Conservation (phyloP, 2,113 vertebrate species). For the Edolisoma coerulescens region DNA sequence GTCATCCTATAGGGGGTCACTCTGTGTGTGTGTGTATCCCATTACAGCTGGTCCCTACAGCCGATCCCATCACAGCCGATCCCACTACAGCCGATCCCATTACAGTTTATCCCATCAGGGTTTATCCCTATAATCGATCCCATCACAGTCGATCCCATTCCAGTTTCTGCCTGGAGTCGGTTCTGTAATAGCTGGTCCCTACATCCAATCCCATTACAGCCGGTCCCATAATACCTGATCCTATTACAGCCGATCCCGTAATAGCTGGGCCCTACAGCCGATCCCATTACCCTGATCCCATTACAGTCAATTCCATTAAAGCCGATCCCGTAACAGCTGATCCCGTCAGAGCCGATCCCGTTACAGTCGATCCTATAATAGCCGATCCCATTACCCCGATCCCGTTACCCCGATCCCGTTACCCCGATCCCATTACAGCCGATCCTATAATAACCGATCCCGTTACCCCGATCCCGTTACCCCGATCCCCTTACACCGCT, state of each 20-base stretch:
- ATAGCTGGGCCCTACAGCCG: no score
- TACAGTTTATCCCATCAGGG: no score
- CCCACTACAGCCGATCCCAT: no score
- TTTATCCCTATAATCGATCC: no score
- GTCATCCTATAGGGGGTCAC: no score
- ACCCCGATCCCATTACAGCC: accelerated
- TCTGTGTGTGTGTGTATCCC: no score
- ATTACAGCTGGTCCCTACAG: background rate
- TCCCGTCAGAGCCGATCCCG: background rate
- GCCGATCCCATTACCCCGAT: accelerated
- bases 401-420: accelerated
- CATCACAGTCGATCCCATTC: background rate
- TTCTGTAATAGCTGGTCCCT: background rate
- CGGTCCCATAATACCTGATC: background rate
- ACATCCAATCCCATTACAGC: background rate
- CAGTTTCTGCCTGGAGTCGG: background rate
- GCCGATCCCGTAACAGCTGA: background rate
- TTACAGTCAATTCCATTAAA: background rate
- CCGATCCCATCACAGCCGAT: background rate
- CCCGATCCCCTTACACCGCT: background rate
- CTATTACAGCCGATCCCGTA: no score
- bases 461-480: background rate
- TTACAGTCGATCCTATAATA: background rate
- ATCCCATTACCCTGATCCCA: accelerated
- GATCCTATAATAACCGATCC: background rate